A percentile compares a stretch with the other conserved stretches of the same genome.
phyloP scores from a whole-genome alignment of 2,888 invertebrate species.

The Reticulitermes lucifugus region DNA sequence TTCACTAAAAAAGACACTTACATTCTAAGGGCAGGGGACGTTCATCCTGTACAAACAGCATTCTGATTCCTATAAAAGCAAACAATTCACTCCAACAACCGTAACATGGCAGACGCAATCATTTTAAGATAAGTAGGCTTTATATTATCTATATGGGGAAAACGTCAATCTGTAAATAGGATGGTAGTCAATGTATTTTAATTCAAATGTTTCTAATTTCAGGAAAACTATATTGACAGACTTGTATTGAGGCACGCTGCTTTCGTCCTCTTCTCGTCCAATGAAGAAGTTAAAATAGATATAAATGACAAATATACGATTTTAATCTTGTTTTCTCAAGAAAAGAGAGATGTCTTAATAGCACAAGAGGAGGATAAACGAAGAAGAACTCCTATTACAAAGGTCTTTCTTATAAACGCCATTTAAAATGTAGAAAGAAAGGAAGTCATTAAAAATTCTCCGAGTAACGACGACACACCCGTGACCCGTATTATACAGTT shows the following conservation, averaged over 20 bases:
- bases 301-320: no score
- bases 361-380: no score
- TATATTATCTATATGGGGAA: not conserved
- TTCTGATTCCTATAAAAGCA: slow-evolving; percentile 4
- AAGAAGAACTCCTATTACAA: no score
- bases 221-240: not conserved
- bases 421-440: no score
- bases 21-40: not conserved
- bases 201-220: not conserved
- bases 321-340: no score
- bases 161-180: not conserved
- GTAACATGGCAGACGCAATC: not conserved
- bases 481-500: no score
- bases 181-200: not conserved
- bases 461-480: no score
- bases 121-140: not conserved
- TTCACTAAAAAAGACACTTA: not conserved
- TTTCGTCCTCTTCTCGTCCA: no score
- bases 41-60: not conserved
- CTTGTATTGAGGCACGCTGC: not conserved
- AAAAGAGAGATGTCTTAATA: no score
- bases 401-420: no score
- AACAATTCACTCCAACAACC: not conserved
- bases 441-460: no score
- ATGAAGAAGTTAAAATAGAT: no score